Base-by-base conservation (phyloP, 1,140 invertebrate genomes). In the Drosophila navojoa region DNA sequence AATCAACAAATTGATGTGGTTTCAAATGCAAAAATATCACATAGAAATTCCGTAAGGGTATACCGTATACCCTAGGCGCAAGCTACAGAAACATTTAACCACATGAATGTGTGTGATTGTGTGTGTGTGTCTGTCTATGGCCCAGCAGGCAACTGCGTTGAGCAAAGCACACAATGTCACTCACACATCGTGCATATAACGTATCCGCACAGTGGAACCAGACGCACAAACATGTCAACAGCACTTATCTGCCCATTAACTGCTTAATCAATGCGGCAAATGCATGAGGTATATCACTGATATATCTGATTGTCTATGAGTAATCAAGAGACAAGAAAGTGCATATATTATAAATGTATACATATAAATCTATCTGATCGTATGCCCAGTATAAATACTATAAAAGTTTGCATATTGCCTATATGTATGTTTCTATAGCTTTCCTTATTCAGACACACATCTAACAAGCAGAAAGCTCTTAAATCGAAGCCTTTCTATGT, bases 161-260 rank as follows among this genome's bases (percentile, higher is more conserved):
- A 44, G 40, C 40, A 58, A 15, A 44, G 13, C 63, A 35, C 42
- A 32, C 52, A 66, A 66, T 66, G 50, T 45, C 52, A 58, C 25
- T 44, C 38, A 58, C 29, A 16, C 35, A 38, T 38, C n/a, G 38
- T 16, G 38, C 25, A 58, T 32, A 53, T 32, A 49, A 54, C 40
- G 55, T 59, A 42, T 2, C 6, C 10, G 64, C 64, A 67, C 47
- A 77, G 62, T 77, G 67, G 35, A 27, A 32, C 45, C 19, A 16
- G 5, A 22, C 22, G 32, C 35, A 32, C 7, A 35, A 15, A 35
- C 13, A 53, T 9, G 13, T 4, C 22, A 4, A 7, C n/a, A n/a
- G 25, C 11, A 27, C 13, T n/a, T n/a, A 6, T n/a, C 22, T 45
- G 15, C 42, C 42, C 42, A 7, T 45, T 45, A 16, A 45, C n/a